Conservation (phyloP, 2,888 invertebrate genomes). For the Pachycephus smyrnensis region DNA sequence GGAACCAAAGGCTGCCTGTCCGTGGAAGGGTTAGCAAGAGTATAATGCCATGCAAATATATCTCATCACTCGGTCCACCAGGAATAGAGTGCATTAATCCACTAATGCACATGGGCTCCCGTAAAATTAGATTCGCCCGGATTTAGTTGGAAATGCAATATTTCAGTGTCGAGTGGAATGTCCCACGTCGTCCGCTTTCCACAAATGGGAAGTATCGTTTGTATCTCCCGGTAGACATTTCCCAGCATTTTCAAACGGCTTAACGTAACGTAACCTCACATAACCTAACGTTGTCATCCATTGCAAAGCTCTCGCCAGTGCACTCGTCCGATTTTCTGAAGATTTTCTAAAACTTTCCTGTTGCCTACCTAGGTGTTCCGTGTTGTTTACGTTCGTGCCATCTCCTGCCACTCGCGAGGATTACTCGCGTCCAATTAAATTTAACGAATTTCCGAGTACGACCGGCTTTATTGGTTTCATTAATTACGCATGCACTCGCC, state of each 20-base stretch:
- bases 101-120: conserved; percentile 58
- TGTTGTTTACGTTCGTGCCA: neutral
- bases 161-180: conserved; percentile 49
- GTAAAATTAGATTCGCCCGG: conserved; percentile 60
- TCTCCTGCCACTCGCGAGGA: conserved; percentile 31
- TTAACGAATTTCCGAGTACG: conserved; percentile 60
- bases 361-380: neutral
- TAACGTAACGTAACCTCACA: neutral
- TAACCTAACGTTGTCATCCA: neutral
- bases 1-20: conserved; percentile 21
- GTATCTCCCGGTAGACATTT: neutral
- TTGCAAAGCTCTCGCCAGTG: neutral
- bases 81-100: conserved; percentile 61
- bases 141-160: conserved; percentile 56
- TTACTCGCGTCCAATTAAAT: conserved; percentile 65
- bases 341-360: neutral
- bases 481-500: conserved; percentile 58
- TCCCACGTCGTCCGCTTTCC: conserved; percentile 6
- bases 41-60: conserved; percentile 63
- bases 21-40: conserved; percentile 36
- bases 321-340: neutral
- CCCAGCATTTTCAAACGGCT: neutral
- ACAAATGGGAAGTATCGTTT: neutral
- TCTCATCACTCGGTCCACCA: conserved; percentile 59
- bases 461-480: conserved; percentile 63